Conservation (phyloP, 2,888 invertebrate genomes). For the Agrochola circellaris region DNA sequence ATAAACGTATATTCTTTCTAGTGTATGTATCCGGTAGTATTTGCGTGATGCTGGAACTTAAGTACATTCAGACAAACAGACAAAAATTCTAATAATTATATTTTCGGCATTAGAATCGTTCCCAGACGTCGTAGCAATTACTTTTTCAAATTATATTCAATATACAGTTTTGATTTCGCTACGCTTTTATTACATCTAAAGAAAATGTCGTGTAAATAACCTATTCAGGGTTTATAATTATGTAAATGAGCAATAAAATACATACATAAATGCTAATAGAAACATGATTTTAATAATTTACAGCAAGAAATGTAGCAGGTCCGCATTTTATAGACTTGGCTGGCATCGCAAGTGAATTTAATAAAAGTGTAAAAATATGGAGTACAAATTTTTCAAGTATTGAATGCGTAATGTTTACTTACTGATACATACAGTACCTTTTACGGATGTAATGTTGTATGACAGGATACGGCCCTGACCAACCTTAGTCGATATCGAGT, state of each 20-base stretch:
- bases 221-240: neutral
- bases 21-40: too few species aligned
- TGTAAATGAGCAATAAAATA: slow-evolving; percentile 2
- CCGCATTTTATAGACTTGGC: slow-evolving; percentile 8
- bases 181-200: too few species aligned
- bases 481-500: slow-evolving; percentile 71
- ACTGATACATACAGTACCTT: slow-evolving; percentile 58
- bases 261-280: neutral
- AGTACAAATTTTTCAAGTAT: slow-evolving; percentile 30
- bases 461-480: slow-evolving; percentile 72
- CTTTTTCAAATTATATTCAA: too few species aligned
- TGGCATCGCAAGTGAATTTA: slow-evolving; percentile 11
- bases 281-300: slow-evolving; percentile 13
- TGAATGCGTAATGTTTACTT: slow-evolving; percentile 63
- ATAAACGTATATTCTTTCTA: too few species aligned
- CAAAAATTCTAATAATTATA: too few species aligned
- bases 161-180: too few species aligned
- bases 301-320: slow-evolving; percentile 13
- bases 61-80: too few species aligned
- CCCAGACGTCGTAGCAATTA: too few species aligned
- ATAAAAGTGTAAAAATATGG: slow-evolving; percentile 32
- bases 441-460: slow-evolving; percentile 61
- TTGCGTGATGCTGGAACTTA: too few species aligned
- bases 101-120: too few species aligned
- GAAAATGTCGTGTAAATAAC: slow-evolving; percentile 5